phyloP scores from a whole-genome alignment of 2,888 invertebrate species.

The Thera obeliscata region DNA sequence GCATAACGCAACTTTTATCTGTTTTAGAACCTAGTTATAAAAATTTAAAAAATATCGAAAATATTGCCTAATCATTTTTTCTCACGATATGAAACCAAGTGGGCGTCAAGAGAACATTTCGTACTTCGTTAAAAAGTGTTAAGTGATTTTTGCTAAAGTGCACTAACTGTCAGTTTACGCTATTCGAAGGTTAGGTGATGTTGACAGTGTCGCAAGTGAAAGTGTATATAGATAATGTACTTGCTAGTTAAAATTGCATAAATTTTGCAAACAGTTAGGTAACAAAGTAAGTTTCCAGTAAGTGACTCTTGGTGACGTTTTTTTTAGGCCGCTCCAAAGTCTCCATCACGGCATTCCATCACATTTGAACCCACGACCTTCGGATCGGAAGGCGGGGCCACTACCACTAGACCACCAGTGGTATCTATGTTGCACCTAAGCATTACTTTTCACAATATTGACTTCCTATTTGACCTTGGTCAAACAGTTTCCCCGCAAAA shows the following conservation, averaged over 20 bases:
- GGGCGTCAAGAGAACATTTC: conserved; percentile 22
- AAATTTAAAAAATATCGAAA: conserved; percentile 1
- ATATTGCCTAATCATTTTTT: conserved; percentile 16
- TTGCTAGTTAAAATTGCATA: conserved; percentile 20
- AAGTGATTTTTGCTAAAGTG: conserved; percentile 31
- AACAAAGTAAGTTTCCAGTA: not conserved
- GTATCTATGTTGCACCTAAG: not conserved
- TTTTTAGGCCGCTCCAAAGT: too few species aligned
- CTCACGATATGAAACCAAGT: conserved; percentile 24
- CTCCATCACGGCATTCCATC: too few species aligned
- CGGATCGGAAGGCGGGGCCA: too few species aligned
- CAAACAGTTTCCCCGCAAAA: conserved; percentile 33
- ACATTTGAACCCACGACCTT: too few species aligned
- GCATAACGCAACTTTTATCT: too few species aligned
- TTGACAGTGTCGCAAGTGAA: conserved; percentile 31
- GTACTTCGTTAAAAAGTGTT: conserved; percentile 25
- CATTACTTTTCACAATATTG: conserved; percentile 12
- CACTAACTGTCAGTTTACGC: conserved; percentile 34
- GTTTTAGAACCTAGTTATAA: not conserved
- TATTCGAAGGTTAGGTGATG: conserved; percentile 25
- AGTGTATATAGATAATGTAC: conserved; percentile 31
- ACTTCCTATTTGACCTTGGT: conserved; percentile 18
- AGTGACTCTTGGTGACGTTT: not conserved
- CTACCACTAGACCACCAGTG: too few species aligned
- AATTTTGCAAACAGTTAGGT: conserved; percentile 19